Conservation (phyloP, 1,140 invertebrate genomes). For the Lordiphosa stackelbergi region DNA sequence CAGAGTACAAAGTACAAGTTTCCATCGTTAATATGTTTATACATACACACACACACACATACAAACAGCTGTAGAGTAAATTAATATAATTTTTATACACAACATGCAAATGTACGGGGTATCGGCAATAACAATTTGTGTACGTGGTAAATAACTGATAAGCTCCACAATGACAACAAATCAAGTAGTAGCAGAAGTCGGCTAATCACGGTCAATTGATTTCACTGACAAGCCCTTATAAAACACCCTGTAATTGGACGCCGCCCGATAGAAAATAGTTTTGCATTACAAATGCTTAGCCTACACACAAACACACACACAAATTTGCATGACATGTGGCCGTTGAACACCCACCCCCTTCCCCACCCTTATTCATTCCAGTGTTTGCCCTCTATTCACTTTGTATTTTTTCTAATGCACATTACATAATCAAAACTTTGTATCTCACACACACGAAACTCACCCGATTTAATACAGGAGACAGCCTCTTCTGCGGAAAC, state of each 20-base stretch:
- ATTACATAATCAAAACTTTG: slow-evolving; percentile 57
- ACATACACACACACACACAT: too few relatives aligned
- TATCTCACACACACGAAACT: slow-evolving; percentile 24
- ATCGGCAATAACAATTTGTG: background rate
- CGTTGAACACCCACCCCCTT: slow-evolving; percentile 3
- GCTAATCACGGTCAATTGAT: background rate
- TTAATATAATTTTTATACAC: slow-evolving; percentile 7
- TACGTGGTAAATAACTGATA: slow-evolving; percentile 10
- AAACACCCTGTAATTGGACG: slow-evolving; percentile 9
- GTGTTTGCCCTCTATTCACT: slow-evolving; percentile 31
- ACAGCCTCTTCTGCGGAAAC: slow-evolving; percentile 78
- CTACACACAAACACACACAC: background rate
- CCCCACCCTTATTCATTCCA: background rate
- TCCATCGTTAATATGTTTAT: background rate
- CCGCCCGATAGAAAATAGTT: slow-evolving; percentile 2
- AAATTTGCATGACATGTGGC: slow-evolving; percentile 43
- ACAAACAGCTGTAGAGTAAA: background rate
- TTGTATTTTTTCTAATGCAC: slow-evolving; percentile 8
- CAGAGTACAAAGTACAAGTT: slow-evolving; percentile 56
- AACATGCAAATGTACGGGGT: slow-evolving; percentile 4
- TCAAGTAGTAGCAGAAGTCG: background rate
- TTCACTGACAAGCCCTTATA: background rate
- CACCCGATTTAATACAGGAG: slow-evolving; percentile 80
- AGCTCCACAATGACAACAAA: slow-evolving; percentile 1
- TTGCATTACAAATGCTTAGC: slow-evolving; percentile 6